Percentiles rank a stretch among this genome's conserved stretches.
Conservation (phyloP, 2,888 invertebrate genomes). For the Epistrophella euchroma region DNA sequence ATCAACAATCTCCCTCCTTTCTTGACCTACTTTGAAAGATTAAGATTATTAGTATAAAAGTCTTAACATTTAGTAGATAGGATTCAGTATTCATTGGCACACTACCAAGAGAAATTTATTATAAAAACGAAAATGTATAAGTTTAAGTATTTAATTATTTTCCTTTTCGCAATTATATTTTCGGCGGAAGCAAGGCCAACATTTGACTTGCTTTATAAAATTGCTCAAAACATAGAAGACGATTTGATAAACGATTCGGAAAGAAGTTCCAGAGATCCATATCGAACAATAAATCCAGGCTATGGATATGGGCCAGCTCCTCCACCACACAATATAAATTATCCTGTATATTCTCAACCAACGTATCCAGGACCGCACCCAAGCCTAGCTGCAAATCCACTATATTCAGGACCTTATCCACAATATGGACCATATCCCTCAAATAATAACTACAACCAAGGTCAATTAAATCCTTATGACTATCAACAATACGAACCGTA, state of each 20-base stretch:
- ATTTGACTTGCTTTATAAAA: slow-evolving; percentile 46
- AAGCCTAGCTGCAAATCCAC: neutral
- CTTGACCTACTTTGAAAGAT: slow-evolving; percentile 23
- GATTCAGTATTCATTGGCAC: slow-evolving; percentile 34
- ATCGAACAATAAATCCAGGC: neutral
- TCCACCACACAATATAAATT: neutral
- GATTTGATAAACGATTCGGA: slow-evolving; percentile 18
- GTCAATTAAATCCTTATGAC: slow-evolving; percentile 17
- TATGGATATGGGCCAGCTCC: slow-evolving; percentile 30
- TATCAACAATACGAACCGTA: neutral
- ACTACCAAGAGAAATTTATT: neutral
- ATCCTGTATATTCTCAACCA: neutral
- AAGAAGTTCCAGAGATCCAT: neutral
- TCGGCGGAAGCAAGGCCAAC: slow-evolving; percentile 40
- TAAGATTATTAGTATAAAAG: slow-evolving; percentile 43
- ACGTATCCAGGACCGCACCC: slow-evolving; percentile 19
- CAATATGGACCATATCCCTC: slow-evolving; percentile 2
- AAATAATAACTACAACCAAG: slow-evolving; percentile 31
- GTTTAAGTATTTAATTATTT: neutral
- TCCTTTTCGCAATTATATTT: neutral
- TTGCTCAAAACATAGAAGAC: slow-evolving; percentile 50
- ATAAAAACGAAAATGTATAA: slow-evolving; percentile 20
- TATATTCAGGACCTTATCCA: slow-evolving; percentile 31
- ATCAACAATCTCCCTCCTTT: slow-evolving; percentile 21
- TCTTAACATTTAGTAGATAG: neutral